Evolutionary conservation across 1,140 invertebrate genomes (phyloP).

Genomic region (Micrasema minimum): DNA sequence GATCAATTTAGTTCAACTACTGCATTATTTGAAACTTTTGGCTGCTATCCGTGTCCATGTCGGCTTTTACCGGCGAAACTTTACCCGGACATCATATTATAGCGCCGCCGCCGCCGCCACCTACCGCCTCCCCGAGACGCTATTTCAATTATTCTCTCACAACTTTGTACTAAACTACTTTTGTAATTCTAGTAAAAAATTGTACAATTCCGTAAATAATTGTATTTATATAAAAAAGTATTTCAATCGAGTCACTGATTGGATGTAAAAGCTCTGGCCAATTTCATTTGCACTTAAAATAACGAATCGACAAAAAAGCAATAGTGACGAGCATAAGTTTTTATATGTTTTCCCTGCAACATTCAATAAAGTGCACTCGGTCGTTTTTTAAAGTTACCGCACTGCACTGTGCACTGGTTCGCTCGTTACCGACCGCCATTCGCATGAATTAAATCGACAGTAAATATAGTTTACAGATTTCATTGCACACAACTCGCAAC

Average conservation of each 20-base stretch:
- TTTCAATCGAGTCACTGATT: too few species aligned
- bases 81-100: background rate
- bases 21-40: constrained; percentile 11
- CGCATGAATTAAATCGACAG: constrained; percentile 17
- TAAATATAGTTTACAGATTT: constrained; percentile 7
- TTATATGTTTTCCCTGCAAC: too few species aligned
- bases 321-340: too few species aligned
- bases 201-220: too few species aligned
- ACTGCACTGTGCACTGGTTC: background rate
- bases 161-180: too few species aligned
- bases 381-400: background rate
- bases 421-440: background rate
- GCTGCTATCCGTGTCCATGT: constrained; percentile 9
- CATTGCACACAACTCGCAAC: background rate
- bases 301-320: too few species aligned
- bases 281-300: too few species aligned
- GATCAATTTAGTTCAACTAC: constrained; percentile 19
- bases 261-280: too few species aligned
- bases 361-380: too few species aligned
- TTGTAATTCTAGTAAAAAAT: too few species aligned
- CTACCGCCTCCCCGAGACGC: background rate
- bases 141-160: too few species aligned
- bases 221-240: too few species aligned
- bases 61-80: background rate
- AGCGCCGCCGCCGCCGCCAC: background rate